A percentile compares a stretch with the other conserved stretches of the same genome.
These are phyloP conservation scores for Tamandua tetradactyla DNA, from an alignment of 2,797 vertebrate species.

Conservation along the genomic window DNA sequence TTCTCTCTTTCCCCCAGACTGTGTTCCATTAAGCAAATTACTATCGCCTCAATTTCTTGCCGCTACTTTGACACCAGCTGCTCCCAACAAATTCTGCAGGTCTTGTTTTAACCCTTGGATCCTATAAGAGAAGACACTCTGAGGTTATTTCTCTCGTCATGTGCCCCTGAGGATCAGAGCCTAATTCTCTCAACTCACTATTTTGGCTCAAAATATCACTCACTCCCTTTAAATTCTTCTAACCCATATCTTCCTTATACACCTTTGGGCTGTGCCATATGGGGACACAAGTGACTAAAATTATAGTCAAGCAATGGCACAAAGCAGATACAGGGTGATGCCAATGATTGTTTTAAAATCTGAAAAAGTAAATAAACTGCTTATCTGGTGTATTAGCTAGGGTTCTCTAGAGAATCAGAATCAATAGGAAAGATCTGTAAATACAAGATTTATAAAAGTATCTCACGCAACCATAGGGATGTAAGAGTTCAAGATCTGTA, in stretches of 20 bases:
- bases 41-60: too few relatives aligned
- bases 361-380: background rate
- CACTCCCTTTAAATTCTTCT: background rate
- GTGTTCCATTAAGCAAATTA: too few relatives aligned
- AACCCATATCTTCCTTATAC: background rate
- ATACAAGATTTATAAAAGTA: too few relatives aligned
- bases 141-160: background rate
- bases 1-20: too few relatives aligned
- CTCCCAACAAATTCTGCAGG: too few relatives aligned
- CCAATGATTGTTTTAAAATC: background rate
- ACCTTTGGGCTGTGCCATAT: background rate
- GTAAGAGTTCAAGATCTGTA: too few relatives aligned
- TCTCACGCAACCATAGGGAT: too few relatives aligned
- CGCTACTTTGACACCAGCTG: too few relatives aligned
- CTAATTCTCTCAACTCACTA: background rate
- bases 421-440: too few relatives aligned
- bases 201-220: background rate
- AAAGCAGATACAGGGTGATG: background rate
- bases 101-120: too few relatives aligned
- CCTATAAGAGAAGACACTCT: background rate
- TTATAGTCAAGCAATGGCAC: background rate
- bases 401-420: too few relatives aligned
- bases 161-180: background rate
- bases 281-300: background rate
- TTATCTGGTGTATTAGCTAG: too few relatives aligned